Evolutionary conservation across 30 jellyfish, hydroid and myxozoan genomes (phyloP).

Genomic region (Pseudorhiza aurosa): DNA sequence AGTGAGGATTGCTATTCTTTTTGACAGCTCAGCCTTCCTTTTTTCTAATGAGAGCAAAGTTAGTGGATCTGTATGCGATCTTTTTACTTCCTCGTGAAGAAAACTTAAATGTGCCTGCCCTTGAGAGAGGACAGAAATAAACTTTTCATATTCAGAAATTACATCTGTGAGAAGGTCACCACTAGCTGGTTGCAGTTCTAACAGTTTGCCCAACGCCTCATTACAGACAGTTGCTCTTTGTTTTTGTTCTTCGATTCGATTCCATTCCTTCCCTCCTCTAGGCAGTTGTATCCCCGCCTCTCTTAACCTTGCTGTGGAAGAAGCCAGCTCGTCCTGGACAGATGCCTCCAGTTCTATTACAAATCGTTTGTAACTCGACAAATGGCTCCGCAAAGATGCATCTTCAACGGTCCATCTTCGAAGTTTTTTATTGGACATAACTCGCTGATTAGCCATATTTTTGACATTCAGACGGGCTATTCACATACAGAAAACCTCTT

Average conservation of each 20-base stretch:
- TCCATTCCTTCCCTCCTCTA: neutral
- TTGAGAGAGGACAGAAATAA: conserved; percentile 44
- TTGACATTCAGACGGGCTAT: no score
- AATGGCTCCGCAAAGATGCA: neutral
- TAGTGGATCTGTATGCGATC: conserved; percentile 29
- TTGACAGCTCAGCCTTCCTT: conserved; percentile 47
- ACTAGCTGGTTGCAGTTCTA: conserved; percentile 12
- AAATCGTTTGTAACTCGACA: neutral
- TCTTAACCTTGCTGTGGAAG: neutral
- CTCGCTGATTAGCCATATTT: no score
- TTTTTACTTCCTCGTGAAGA: conserved; percentile 26
- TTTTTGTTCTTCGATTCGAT: conserved; percentile 1
- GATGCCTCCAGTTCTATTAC: neutral
- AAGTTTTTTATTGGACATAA: no score
- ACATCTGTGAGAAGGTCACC: conserved; percentile 22
- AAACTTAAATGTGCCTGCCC: conserved; percentile 50
- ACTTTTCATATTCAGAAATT: conserved; percentile 51
- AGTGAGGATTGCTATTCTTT: conserved; percentile 33
- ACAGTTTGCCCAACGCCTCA: conserved; percentile 22
- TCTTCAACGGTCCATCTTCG: neutral
- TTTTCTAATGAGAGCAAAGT: conserved; percentile 11
- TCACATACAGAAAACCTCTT: no score
- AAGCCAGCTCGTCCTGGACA: neutral
- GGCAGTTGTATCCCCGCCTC: neutral
- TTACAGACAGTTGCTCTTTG: conserved; percentile 28